Percentiles rank a stretch among this genome's conserved stretches.
These are phyloP conservation scores for Lophius americanus DNA, from an alignment of 2,797 vertebrate genomes.

Conservation along the genomic window DNA sequence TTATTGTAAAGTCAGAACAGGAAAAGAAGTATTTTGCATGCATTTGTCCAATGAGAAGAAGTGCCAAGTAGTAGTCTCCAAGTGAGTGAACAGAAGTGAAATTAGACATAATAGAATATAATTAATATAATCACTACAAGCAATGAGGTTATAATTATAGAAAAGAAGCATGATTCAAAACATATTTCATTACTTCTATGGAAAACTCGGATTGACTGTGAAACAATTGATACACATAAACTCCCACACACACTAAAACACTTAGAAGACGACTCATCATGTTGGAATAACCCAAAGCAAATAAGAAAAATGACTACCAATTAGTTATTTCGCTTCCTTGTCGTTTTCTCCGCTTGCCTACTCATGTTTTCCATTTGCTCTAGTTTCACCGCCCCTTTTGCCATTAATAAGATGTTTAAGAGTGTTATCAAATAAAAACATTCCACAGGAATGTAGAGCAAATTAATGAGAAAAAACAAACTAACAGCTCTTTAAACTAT, in stretches of 20 bases:
- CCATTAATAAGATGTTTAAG: slow-evolving; percentile 27
- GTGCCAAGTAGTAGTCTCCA: slow-evolving; percentile 7
- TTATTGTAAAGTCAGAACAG: slow-evolving; percentile 15
- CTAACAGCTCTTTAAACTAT: background rate
- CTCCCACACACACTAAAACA: background rate
- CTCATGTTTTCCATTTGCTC: slow-evolving; percentile 8
- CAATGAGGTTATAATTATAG: slow-evolving; percentile 34
- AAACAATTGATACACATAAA: background rate
- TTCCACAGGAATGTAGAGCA: slow-evolving; percentile 5
- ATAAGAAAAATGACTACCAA: slow-evolving; percentile 33
- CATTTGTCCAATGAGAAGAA: slow-evolving; percentile 5
- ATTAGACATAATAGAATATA: slow-evolving; percentile 21
- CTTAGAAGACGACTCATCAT: slow-evolving; percentile 21
- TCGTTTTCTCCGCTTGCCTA: background rate
- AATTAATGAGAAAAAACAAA: slow-evolving; percentile 4
- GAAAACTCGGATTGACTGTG: background rate
- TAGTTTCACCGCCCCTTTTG: slow-evolving; percentile 15
- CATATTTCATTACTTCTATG: slow-evolving; percentile 12
- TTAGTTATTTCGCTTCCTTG: slow-evolving; percentile 22
- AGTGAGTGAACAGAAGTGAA: slow-evolving; percentile 29
- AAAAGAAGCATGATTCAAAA: slow-evolving; percentile 22
- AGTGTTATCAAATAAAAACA: slow-evolving; percentile 31
- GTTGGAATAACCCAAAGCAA: slow-evolving; percentile 29
- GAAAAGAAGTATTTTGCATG: background rate
- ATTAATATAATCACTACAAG: slow-evolving; percentile 53